phyloP scores from a whole-genome alignment of 2,888 invertebrate species.

The Agrilus biguttatus region DNA sequence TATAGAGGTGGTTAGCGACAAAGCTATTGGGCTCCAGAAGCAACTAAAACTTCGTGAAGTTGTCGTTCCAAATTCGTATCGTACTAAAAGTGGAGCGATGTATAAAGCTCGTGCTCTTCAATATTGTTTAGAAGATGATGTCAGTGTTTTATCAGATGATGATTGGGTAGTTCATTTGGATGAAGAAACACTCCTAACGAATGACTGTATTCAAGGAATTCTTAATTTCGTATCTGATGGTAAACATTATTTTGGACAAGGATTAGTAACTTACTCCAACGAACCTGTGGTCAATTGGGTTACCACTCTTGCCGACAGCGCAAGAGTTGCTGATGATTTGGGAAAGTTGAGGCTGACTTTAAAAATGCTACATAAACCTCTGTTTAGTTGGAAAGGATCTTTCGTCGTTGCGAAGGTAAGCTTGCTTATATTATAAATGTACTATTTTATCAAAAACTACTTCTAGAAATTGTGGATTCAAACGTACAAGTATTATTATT shows the following conservation, averaged over 20 bases:
- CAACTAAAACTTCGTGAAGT: conserved; percentile 74
- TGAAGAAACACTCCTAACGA: conserved; percentile 89
- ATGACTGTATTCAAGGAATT: conserved; percentile 79
- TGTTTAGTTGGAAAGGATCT: conserved; percentile 97
- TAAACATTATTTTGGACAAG: conserved; percentile 91
- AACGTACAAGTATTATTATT: too few species aligned
- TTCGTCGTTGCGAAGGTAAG: conserved; percentile 90
- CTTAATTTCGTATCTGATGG: conserved; percentile 91
- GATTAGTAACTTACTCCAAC: conserved; percentile 90
- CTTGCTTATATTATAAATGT: conserved; percentile 1
- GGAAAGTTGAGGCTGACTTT: conserved; percentile 89
- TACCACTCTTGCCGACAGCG: conserved; percentile 92
- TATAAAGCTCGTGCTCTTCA: conserved; percentile 92
- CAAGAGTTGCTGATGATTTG: conserved; percentile 94
- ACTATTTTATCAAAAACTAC: not conserved
- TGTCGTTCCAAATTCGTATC: conserved; percentile 75
- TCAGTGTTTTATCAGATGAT: conserved; percentile 70
- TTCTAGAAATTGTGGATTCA: too few species aligned
- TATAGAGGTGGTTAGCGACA: conserved; percentile 92
- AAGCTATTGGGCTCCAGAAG: conserved; percentile 59
- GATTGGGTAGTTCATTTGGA: conserved; percentile 96
- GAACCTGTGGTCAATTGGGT: conserved; percentile 94
- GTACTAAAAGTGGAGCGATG: conserved; percentile 80
- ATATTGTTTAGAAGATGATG: conserved; percentile 83
- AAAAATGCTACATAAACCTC: conserved; percentile 81